Evolutionary conservation across 2,888 invertebrate genomes (phyloP).

Genomic region (Nineta flava): DNA sequence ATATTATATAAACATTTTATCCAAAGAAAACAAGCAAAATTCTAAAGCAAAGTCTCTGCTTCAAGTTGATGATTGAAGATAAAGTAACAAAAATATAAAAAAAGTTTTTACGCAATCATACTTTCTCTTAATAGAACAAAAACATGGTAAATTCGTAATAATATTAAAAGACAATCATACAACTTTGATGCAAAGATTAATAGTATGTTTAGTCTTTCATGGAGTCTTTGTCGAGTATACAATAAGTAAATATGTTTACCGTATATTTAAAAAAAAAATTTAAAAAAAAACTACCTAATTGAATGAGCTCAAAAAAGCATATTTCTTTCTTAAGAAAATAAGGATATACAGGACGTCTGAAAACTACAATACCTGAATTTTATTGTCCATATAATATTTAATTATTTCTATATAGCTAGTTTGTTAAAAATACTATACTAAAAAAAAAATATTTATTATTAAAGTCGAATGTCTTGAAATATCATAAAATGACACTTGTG

Average conservation of each 20-base stretch:
- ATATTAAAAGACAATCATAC: no score
- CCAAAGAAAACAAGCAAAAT: no score
- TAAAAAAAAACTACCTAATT: not conserved
- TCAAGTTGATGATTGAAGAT: no score
- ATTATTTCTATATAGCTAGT: not conserved
- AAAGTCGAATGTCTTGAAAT: conserved; percentile 3
- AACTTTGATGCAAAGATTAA: no score
- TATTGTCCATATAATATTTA: not conserved
- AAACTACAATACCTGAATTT: conserved; percentile 4
- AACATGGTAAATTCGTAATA: no score
- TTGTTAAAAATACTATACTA: not conserved
- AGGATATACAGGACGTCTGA: conserved; percentile 1
- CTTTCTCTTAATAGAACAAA: no score
- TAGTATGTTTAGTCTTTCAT: no score
- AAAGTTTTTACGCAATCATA: no score
- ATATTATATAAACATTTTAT: no score
- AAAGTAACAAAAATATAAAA: no score
- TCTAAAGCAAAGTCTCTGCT: no score
- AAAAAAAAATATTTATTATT: not conserved
- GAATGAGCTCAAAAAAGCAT: not conserved
- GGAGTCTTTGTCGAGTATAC: no score
- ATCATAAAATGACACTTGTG: not conserved
- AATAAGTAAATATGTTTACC: not conserved
- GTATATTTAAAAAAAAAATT: not conserved
- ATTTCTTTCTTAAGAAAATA: not conserved